Conservation (phyloP, 2,113 vertebrate genomes). For the Haemorhous mexicanus region DNA sequence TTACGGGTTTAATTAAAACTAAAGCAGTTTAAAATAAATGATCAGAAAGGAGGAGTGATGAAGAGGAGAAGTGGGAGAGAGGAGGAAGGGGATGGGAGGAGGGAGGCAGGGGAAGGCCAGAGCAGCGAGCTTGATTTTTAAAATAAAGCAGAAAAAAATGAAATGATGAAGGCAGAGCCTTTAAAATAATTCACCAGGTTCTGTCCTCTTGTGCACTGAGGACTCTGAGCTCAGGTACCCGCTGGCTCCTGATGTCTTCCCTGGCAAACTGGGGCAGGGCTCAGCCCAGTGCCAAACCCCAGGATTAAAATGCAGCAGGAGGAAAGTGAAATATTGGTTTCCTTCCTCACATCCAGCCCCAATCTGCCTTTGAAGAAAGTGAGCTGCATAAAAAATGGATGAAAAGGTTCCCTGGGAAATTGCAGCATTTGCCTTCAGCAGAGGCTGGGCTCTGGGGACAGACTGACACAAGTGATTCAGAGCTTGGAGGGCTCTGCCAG, state of each 20-base stretch:
- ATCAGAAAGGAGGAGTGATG: not conserved
- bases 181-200: not conserved
- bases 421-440: not conserved
- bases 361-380: conserved; percentile 34
- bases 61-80: not conserved
- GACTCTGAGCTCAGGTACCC: not conserved
- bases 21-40: not conserved
- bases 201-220: not conserved
- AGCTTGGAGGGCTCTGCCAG: not conserved
- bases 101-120: not conserved
- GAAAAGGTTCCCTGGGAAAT: conserved; percentile 18
- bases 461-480: not conserved
- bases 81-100: not conserved
- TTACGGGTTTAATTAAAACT: not conserved
- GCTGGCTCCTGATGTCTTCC: not conserved
- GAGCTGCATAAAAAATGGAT: conserved; percentile 37
- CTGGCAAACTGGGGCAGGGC: not conserved
- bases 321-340: conserved; percentile 29
- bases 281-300: not conserved
- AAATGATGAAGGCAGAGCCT: not conserved
- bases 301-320: not conserved
- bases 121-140: not conserved
- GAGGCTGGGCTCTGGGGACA: not conserved
- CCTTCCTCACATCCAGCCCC: not conserved
- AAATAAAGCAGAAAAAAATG: not conserved